Evolutionary conservation across 2,113 vertebrate species (phyloP), one percentile per base, ranked within the genome.

Genomic region (Oostethus manadensis): DNA sequence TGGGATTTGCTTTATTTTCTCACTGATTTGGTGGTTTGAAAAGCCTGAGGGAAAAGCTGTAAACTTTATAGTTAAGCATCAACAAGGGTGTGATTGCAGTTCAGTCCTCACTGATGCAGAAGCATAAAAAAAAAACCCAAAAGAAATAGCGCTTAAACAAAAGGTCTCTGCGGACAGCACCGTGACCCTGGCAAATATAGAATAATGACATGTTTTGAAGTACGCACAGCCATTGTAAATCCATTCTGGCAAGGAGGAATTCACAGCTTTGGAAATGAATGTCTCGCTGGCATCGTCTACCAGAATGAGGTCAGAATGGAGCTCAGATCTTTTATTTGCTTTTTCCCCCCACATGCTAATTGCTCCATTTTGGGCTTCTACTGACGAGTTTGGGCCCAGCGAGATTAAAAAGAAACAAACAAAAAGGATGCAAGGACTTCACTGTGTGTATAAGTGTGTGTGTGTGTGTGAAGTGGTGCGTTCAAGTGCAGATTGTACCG

Each of bases 201-300:
- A 81, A 82, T 86, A 81, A 86, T 86, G 62, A 84, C 53, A 88
- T 73, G 81, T 85, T 85, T 64, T 73, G 61, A 48, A 57, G 75
- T 57, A 78, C 78, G 83, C 81, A 80, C 72, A 74, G 73, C 72
- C 67, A 76, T 84, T 77, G 83, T 81, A 76, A 79, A 78, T 70
- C 68, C 58, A 56, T 70, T 51, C 63, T 75, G 77, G 80, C 64
- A 70, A 53, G 1, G 65, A 80, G 73, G 77, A 78, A 83, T 77
- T 82, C 83, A 80, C 78, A 82, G 77, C 80, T 80, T 54, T 76
- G 64, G 58, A 62, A 70, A 60, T 47, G 63, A 61, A 51, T n/a
- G 55, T 67, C 59, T 35, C 26, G 55, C 8, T 56, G 43, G 68
- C 60, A 47, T 16, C 67, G 65, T 51, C 58, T 56, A 64, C 66